These are phyloP conservation scores for Nothoprocta perdicaria DNA, from an alignment of 2,113 vertebrate genomes.

Conservation along the genomic window DNA sequence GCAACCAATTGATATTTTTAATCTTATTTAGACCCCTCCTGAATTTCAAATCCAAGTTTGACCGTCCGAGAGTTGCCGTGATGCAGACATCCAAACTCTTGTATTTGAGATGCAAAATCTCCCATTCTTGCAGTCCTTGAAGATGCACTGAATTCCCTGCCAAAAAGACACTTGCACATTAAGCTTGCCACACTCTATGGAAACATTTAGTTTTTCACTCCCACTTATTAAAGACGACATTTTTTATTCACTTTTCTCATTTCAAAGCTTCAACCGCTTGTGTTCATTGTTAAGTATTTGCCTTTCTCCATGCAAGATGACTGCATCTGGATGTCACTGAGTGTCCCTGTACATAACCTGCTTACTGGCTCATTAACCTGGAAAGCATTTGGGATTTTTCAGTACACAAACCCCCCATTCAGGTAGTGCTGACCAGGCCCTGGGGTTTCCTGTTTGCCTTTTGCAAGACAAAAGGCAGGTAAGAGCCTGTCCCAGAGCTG, in stretches of 20 bases:
- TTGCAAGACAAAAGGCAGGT: constrained; percentile 42
- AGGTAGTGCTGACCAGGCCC: neutral
- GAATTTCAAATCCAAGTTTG: neutral
- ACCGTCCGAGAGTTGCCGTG: neutral
- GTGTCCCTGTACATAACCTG: constrained; percentile 4
- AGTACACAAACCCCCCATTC: constrained; percentile 34
- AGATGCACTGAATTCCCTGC: neutral
- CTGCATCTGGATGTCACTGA: constrained; percentile 47
- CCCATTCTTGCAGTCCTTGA: neutral
- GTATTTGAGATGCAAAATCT: neutral
- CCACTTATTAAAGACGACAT: neutral
- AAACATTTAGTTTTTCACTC: neutral
- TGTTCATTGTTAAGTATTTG: neutral
- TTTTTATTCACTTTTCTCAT: constrained; percentile 1
- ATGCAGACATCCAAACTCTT: neutral
- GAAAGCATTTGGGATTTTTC: constrained; percentile 43
- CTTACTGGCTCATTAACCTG: constrained; percentile 9
- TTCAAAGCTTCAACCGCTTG: neutral
- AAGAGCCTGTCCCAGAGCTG: constrained; percentile 13
- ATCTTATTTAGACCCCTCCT: neutral
- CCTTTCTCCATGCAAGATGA: neutral
- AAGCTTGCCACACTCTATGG: neutral
- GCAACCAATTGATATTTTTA: neutral
- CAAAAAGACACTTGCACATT: accelerated
- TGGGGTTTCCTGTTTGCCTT: neutral